A percentile compares a stretch with the other conserved stretches of the same genome.
Evolutionary conservation across 2,113 vertebrate genomes (phyloP).

Genomic region (Leiothrix lutea): DNA sequence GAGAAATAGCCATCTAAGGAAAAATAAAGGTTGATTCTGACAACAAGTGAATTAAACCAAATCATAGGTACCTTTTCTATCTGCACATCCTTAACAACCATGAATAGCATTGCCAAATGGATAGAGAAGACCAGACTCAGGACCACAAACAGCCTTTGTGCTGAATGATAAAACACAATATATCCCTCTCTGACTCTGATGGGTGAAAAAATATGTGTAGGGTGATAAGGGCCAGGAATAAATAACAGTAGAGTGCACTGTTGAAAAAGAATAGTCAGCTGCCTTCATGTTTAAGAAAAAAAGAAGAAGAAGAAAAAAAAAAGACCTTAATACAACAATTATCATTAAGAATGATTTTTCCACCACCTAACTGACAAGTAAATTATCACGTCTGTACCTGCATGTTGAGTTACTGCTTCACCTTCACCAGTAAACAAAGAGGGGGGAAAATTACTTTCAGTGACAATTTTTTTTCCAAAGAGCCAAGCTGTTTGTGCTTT

Average conservation of each 20-base stretch:
- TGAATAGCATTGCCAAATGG: neutral
- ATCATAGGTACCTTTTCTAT: neutral
- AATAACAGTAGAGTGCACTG: conserved; percentile 35
- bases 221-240: neutral
- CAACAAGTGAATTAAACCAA: neutral
- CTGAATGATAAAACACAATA: neutral
- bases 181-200: neutral
- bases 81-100: neutral
- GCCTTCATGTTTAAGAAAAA: neutral
- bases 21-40: neutral
- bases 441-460: conserved; percentile 26
- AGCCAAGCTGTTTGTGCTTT: conserved; percentile 6
- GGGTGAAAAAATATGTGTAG: neutral
- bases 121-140: neutral
- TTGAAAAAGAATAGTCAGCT: conserved; percentile 34
- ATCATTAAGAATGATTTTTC: conserved; percentile 52
- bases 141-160: neutral
- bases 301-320: neutral
- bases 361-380: conserved; percentile 32
- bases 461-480: conserved; percentile 19
- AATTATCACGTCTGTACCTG: conserved; percentile 45
- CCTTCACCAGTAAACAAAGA: conserved; percentile 38
- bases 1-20: neutral
- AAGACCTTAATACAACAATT: neutral
- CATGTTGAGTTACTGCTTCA: conserved; percentile 40